Base-by-base conservation (phyloP, 1,140 invertebrate species). In the Penaeus vannamei region DNA sequence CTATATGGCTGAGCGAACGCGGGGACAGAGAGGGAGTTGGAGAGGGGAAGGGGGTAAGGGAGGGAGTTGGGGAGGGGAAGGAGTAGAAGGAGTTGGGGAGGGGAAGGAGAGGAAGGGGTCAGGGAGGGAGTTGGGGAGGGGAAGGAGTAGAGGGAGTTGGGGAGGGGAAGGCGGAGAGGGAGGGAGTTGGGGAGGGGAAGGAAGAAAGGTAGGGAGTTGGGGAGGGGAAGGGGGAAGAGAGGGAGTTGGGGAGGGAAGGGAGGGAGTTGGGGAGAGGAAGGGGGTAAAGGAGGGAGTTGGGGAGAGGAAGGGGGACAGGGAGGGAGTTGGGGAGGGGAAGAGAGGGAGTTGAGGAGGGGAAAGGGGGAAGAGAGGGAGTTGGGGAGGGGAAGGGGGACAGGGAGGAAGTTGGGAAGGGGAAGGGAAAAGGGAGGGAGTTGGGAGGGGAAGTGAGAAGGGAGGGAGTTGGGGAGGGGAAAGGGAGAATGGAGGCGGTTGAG, bases 1-100 rank as follows among this genome's bases (percentile, higher is more conserved):
- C 81, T 64, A 88, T 84, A 88, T 29, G 62, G 61, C 12, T 36
- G 66, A 17, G 66, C 5, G n/a, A 72, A 0, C n/a, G 32, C 66
- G 66, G n/a, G n/a, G n/a, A 26, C 8, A 0, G n/a, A 20, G 22
- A 2, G 66, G 32, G 66, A 8, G 2, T 5, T 2, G 32, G 17
- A n/a, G 32, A 22, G 66, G 32, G 19, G 32, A 32, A 12, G 17
- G 12, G 17, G n/a, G 17, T 1, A 19, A 69, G 10, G 19, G 4
- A 22, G 12, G 19, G 66, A 2, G 66, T 10, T 17, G 12, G 66
- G 32, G 32, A 20, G 17, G 12, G 66, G 14, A 32, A 22, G 66
- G 12, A 20, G 1, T 0, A 12, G 66, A 72, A 72, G 17, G 32
- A 12, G 14, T 0, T 12, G 22, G 32, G 66, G 19, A 20, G 32